These are phyloP conservation scores for Cnemophilus loriae DNA, from an alignment of 2,113 vertebrate genomes.

Conservation along the genomic window DNA sequence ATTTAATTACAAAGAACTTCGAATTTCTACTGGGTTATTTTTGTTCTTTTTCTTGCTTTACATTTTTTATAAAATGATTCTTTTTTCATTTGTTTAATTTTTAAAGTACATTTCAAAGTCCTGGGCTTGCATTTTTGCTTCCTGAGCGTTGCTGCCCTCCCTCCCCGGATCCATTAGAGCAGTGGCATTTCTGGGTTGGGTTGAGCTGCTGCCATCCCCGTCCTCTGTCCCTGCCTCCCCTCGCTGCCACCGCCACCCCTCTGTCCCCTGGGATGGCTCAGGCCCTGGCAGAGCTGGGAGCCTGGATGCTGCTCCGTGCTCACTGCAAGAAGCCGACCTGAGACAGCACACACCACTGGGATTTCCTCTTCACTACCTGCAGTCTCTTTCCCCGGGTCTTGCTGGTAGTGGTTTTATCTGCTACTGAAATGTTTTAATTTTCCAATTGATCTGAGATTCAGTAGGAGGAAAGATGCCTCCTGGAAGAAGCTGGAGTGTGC, in stretches of 20 bases:
- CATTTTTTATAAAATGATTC: fast-evolving
- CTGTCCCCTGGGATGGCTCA: neutral
- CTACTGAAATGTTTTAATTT: neutral
- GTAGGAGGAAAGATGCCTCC: neutral
- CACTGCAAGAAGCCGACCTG: neutral
- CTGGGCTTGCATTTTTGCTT: neutral
- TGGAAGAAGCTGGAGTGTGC: neutral
- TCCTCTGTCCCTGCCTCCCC: neutral
- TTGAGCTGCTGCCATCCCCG: neutral
- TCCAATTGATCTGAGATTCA: neutral
- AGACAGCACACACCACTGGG: neutral
- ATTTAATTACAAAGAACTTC: neutral
- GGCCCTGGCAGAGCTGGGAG: neutral
- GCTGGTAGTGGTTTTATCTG: neutral
- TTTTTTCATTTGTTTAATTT: neutral
- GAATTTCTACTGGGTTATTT: neutral
- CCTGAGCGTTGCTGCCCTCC: neutral
- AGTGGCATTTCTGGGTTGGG: neutral
- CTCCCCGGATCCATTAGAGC: neutral
- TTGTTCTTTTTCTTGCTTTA: neutral
- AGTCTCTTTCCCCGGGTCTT: neutral
- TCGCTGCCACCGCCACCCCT: fast-evolving
- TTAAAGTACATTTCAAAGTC: neutral
- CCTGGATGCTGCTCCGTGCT: neutral
- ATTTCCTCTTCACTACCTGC: neutral